These are phyloP conservation scores for Julus scanicus DNA, from an alignment of 2,888 invertebrate genomes.

Conservation along the genomic window DNA sequence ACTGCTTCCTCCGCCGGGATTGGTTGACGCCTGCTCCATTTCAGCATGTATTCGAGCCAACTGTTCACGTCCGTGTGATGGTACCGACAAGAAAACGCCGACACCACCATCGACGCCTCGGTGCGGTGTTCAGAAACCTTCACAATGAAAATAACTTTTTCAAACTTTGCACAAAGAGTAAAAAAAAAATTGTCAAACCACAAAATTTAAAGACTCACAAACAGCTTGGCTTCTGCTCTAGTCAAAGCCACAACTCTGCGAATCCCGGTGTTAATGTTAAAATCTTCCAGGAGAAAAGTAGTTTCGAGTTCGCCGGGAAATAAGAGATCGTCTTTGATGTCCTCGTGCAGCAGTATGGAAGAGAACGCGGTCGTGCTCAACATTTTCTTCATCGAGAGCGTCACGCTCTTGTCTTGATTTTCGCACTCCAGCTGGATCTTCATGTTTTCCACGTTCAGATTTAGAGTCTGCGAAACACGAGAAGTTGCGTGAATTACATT, in stretches of 20 bases:
- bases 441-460: constrained; percentile 41
- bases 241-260: constrained; percentile 17
- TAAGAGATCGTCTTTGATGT: neutral
- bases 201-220: constrained; percentile 21
- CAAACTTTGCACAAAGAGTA: neutral
- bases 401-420: constrained; percentile 14
- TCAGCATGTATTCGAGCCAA: constrained; percentile 40
- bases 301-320: constrained; percentile 30
- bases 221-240: constrained; percentile 44
- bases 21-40: neutral
- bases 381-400: constrained; percentile 45
- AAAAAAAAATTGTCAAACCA: neutral
- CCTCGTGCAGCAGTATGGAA: neutral
- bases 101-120: constrained; percentile 1
- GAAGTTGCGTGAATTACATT: too few species aligned
- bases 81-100: constrained; percentile 50
- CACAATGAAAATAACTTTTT: neutral
- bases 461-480: constrained; percentile 30
- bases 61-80: constrained; percentile 46
- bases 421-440: constrained; percentile 15
- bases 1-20: neutral
- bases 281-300: constrained; percentile 34
- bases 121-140: neutral
- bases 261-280: constrained; percentile 18
- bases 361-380: neutral